phyloP scores from a whole-genome alignment of 2,797 vertebrate genomes.

The Hirundo rustica region DNA sequence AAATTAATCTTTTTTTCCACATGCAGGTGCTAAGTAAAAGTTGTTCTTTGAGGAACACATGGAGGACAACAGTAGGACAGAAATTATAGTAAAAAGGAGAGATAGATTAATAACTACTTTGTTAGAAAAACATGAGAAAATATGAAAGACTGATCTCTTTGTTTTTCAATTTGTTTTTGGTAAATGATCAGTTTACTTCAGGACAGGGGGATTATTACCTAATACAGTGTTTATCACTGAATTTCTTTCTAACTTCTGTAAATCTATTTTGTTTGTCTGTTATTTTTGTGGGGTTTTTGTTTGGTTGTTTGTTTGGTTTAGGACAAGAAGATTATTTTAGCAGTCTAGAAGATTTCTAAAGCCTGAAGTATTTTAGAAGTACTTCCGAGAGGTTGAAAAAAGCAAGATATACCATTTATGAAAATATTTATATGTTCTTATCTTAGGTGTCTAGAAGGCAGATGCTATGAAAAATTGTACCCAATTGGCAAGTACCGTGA shows the following conservation, averaged over 20 bases:
- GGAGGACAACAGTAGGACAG: neutral
- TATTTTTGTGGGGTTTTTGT: rapidly evolving
- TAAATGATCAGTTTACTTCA: neutral
- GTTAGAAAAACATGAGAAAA: neutral
- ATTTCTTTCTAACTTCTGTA: neutral
- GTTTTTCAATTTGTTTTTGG: neutral
- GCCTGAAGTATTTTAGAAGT: neutral
- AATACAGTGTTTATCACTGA: neutral
- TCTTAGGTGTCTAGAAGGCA: neutral
- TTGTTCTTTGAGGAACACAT: neutral
- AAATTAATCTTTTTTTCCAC: neutral
- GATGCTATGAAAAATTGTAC: neutral
- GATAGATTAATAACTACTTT: neutral
- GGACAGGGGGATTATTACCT: neutral
- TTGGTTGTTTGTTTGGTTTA: neutral
- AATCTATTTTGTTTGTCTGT: neutral
- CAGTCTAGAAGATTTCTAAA: neutral
- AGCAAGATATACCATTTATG: neutral
- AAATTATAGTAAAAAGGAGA: neutral
- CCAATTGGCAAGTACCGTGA: neutral
- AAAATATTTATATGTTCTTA: neutral
- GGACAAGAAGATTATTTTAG: neutral
- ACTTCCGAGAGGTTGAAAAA: neutral
- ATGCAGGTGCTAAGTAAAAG: neutral
- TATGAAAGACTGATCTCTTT: neutral